phyloP scores from a whole-genome alignment of 2,797 vertebrate species.

The Dallia pectoralis region DNA sequence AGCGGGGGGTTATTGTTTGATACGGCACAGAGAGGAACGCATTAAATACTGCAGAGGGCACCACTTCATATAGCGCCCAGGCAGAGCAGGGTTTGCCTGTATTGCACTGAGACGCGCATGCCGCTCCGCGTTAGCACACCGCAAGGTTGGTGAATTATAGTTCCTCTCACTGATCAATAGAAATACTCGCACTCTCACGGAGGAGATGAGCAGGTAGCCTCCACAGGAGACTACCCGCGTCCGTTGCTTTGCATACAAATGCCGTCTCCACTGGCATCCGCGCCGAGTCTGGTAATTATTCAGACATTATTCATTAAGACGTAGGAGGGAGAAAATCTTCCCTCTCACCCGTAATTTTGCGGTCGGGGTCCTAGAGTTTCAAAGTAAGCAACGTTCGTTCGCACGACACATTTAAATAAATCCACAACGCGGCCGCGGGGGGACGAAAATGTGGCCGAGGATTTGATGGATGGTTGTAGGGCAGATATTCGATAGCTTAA shows the following conservation, averaged over 20 bases:
- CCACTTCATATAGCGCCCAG: neutral
- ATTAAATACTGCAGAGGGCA: neutral
- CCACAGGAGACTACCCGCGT: neutral
- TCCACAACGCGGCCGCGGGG: neutral
- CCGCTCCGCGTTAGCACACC: neutral
- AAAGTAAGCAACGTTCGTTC: neutral
- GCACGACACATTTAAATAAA: neutral
- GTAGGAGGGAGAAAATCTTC: neutral
- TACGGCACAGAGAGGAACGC: neutral
- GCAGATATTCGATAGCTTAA: neutral
- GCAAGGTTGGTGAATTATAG: neutral
- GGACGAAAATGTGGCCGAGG: neutral
- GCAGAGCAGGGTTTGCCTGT: neutral
- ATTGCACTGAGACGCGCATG: neutral
- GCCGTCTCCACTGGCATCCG: neutral
- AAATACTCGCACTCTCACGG: neutral
- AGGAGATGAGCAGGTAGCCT: neutral
- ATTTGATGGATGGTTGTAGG: neutral
- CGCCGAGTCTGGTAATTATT: neutral
- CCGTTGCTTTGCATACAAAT: conserved; percentile 2
- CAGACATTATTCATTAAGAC: neutral
- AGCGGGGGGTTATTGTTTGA: neutral
- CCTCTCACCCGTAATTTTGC: neutral
- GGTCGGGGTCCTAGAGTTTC: neutral
- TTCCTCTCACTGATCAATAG: conserved; percentile 1